These are phyloP conservation scores for Microtus montanus DNA, from an alignment of 2,113 vertebrate species.

Conservation along the genomic window DNA sequence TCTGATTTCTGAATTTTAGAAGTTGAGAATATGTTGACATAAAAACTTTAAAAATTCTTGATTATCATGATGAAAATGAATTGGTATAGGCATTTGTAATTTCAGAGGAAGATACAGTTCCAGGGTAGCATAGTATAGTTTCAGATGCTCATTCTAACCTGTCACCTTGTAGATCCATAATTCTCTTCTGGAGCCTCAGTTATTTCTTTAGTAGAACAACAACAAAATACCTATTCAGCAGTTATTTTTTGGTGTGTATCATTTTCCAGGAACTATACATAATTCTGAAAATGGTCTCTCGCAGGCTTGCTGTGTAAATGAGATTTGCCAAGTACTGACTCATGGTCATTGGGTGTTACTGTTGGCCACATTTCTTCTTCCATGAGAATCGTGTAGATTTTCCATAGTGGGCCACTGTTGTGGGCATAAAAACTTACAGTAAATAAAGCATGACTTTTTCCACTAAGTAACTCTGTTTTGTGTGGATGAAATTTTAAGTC, in stretches of 20 bases:
- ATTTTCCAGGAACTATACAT: background rate
- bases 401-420: background rate
- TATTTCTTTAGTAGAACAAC: background rate
- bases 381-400: background rate
- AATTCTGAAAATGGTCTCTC: slow-evolving; percentile 15
- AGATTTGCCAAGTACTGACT: background rate
- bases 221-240: background rate
- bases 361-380: slow-evolving; percentile 20
- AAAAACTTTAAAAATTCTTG: background rate
- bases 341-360: background rate
- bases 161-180: background rate
- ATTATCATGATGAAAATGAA: background rate
- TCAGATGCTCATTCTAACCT: background rate
- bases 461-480: background rate
- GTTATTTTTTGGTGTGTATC: background rate
- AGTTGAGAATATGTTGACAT: background rate
- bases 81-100: background rate
- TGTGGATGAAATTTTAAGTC: background rate
- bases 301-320: background rate
- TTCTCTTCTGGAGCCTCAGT: background rate
- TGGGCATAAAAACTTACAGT: background rate
- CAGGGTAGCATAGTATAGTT: background rate
- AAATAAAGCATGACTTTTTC: background rate
- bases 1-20: background rate
- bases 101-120: background rate